A percentile compares a stretch with the other conserved stretches of the same genome.
Evolutionary conservation across 2,797 vertebrate genomes (phyloP).

Genomic region (Cetoscarus ocellatus): DNA sequence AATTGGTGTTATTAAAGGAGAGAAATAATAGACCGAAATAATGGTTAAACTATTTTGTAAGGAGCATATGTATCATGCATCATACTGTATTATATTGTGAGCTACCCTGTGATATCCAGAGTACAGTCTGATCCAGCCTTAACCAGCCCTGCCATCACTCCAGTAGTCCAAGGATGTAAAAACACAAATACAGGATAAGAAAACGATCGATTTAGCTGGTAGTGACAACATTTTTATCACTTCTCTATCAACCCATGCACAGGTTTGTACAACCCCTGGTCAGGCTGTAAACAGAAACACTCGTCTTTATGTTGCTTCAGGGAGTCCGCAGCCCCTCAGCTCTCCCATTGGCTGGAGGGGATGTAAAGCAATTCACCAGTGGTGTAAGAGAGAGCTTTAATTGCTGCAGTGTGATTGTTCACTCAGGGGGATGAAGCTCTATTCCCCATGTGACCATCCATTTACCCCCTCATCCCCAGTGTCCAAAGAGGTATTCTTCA

Average conservation of each 20-base stretch:
- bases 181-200: constrained; percentile 31
- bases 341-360: constrained; percentile 32
- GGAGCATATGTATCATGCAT: no score
- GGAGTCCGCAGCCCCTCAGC: neutral
- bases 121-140: no score
- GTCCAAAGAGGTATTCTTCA: constrained; percentile 10
- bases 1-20: no score
- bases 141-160: constrained; percentile 11
- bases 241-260: constrained; percentile 56
- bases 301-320: neutral
- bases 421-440: constrained; percentile 32
- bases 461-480: constrained; percentile 29
- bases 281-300: constrained; percentile 5
- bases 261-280: constrained; percentile 82
- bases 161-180: constrained; percentile 25
- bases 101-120: no score
- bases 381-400: constrained; percentile 14
- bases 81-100: no score
- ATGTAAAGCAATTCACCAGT: constrained; percentile 12
- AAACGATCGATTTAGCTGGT: constrained; percentile 86
- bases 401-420: constrained; percentile 22
- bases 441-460: constrained; percentile 15
- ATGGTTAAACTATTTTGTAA: no score
- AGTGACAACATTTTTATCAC: constrained; percentile 78
- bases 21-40: no score